These are phyloP conservation scores for Microctonus aethiopoides DNA, from an alignment of 2,888 invertebrate genomes.

Conservation along the genomic window DNA sequence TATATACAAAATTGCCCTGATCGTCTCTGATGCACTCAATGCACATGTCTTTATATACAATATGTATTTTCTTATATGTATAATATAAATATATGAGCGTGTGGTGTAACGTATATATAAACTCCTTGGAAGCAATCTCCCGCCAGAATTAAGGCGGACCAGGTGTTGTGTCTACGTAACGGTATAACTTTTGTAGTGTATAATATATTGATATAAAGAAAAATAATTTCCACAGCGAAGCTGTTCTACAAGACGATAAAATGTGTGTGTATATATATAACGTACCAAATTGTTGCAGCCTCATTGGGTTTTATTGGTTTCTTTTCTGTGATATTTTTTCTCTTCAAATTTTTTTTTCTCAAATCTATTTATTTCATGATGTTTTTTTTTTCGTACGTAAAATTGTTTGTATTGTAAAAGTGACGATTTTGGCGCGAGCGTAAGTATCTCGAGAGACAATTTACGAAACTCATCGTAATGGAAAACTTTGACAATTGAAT, in stretches of 20 bases:
- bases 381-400: neutral
- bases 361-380: too few relatives aligned
- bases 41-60: neutral
- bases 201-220: neutral
- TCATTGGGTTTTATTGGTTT: slow-evolving; percentile 1
- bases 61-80: neutral
- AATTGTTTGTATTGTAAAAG: neutral
- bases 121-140: neutral
- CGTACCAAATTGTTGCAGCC: neutral
- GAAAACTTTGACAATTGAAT: slow-evolving; percentile 65
- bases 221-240: neutral
- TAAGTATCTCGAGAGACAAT: neutral
- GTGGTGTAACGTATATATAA: neutral
- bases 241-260: neutral
- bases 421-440: neutral
- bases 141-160: neutral
- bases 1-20: neutral
- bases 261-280: neutral
- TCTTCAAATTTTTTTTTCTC: neutral
- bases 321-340: neutral
- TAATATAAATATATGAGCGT: too few relatives aligned
- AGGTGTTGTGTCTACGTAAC: neutral
- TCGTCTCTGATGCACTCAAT: neutral
- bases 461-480: neutral
- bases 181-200: neutral